Evolutionary conservation across 2,113 vertebrate species (phyloP).

Genomic region (Struthio camelus): DNA sequence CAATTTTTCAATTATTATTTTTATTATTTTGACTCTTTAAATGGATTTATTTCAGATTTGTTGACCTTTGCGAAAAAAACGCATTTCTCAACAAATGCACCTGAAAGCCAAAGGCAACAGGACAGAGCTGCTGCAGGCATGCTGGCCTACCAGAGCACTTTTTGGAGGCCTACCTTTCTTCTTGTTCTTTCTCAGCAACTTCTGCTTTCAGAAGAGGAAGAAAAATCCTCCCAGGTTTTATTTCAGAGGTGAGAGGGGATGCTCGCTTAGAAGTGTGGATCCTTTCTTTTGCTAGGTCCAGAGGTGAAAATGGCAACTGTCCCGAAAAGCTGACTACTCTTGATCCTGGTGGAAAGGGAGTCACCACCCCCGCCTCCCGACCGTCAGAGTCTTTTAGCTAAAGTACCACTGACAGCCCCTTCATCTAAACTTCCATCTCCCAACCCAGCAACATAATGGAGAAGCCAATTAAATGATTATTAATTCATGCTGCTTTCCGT

Average conservation of each 20-base stretch:
- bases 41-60: neutral
- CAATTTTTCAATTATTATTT: rapidly evolving
- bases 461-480: conserved; percentile 97
- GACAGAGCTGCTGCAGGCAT: rapidly evolving
- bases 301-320: neutral
- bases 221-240: neutral
- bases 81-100: neutral
- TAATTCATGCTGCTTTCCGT: conserved; percentile 99
- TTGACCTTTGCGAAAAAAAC: neutral
- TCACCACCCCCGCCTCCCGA: neutral
- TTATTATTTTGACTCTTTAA: neutral
- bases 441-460: conserved; percentile 84
- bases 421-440: conserved; percentile 84
- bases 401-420: conserved; percentile 82
- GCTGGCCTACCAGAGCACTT: neutral
- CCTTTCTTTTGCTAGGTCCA: neutral
- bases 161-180: neutral
- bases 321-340: neutral
- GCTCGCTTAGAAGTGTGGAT: neutral
- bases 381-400: conserved; percentile 73
- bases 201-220: neutral
- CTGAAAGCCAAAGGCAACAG: neutral
- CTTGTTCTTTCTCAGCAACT: neutral
- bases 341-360: neutral
- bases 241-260: neutral